Conservation (phyloP, 2,797 vertebrate genomes). For the Cetoscarus ocellatus region DNA sequence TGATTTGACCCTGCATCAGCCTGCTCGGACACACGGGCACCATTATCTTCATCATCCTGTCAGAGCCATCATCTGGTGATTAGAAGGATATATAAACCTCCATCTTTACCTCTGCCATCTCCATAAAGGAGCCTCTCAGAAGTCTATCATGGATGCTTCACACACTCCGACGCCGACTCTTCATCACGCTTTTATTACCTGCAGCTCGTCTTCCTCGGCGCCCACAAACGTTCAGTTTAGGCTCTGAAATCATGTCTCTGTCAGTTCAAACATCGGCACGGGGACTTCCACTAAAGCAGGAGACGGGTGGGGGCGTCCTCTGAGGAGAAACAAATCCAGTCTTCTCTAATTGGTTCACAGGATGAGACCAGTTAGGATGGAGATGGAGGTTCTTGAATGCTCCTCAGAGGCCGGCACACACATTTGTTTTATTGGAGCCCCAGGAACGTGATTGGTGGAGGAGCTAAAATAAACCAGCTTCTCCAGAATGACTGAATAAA, state of each 20-base stretch:
- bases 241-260: background rate
- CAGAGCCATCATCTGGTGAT: background rate
- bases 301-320: background rate
- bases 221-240: background rate
- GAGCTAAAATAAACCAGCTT: too few species aligned
- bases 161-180: background rate
- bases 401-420: background rate
- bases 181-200: background rate
- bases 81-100: background rate
- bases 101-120: background rate
- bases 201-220: constrained; percentile 1
- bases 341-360: background rate
- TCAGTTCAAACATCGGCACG: background rate
- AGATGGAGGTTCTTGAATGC: background rate
- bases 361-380: background rate
- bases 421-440: background rate
- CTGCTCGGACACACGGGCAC: background rate
- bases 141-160: background rate
- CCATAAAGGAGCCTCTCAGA: background rate
- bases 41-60: constrained; percentile 4
- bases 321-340: background rate
- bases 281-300: background rate
- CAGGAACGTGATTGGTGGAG: background rate
- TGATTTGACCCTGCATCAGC: constrained; percentile 3
- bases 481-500: too few species aligned